phyloP scores from a whole-genome alignment of 2,888 invertebrate genomes.

The Schrankia costaestrigalis region DNA sequence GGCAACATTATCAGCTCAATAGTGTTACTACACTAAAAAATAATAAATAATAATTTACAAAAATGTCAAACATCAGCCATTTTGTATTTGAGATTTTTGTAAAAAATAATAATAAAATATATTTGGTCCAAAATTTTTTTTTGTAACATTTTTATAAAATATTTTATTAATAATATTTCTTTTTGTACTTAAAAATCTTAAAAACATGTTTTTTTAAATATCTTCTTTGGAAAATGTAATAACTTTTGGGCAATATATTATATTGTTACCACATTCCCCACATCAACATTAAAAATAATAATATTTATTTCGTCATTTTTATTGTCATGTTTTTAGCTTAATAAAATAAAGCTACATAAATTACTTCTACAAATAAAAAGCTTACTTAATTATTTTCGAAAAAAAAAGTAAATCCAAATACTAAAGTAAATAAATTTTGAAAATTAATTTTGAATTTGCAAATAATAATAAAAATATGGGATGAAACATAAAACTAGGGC shows the following conservation, averaged over 20 bases:
- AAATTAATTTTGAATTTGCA: constrained; percentile 13
- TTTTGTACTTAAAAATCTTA: constrained; percentile 38
- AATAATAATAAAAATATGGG: constrained; percentile 13
- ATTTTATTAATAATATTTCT: constrained; percentile 20
- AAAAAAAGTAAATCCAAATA: constrained; percentile 14
- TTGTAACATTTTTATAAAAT: constrained; percentile 27
- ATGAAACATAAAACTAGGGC: constrained; percentile 31
- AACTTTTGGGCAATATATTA: constrained; percentile 45
- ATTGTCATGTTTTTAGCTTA: constrained; percentile 22
- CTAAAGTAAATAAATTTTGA: constrained; percentile 9
- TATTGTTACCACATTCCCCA: constrained; percentile 41
- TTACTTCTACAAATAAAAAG: too few species aligned
- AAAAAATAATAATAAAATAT: constrained; percentile 27
- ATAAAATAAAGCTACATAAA: constrained; percentile 11
- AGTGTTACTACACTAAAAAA: constrained; percentile 28
- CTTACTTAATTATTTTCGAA: too few species aligned
- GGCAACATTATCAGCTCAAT: constrained; percentile 54
- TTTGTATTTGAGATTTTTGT: constrained; percentile 70
- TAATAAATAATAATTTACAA: constrained; percentile 40
- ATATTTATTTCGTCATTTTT: constrained; percentile 31
- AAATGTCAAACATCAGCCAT: constrained; percentile 78
- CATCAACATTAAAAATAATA: constrained; percentile 23
- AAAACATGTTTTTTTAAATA: constrained; percentile 18
- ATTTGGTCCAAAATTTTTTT: constrained; percentile 43
- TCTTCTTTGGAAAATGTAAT: constrained; percentile 34